A percentile compares a stretch with the other conserved stretches of the same genome.
Evolutionary conservation across 1,140 invertebrate genomes (phyloP).

Genomic region (Sminthurides bifidus): DNA sequence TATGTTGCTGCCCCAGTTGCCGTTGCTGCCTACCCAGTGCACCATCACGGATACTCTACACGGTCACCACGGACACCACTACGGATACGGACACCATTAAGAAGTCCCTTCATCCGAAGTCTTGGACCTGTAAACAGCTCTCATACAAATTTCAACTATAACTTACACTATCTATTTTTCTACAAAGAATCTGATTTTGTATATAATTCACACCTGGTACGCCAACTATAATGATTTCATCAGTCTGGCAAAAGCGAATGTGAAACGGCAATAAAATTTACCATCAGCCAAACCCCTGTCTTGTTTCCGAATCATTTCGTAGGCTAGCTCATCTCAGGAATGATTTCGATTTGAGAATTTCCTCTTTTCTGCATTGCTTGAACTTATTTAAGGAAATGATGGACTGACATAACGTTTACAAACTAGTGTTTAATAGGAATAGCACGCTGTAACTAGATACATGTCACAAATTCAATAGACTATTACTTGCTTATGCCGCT

Average conservation of each 20-base stretch:
- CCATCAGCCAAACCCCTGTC: neutral
- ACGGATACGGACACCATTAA: slow-evolving; percentile 16
- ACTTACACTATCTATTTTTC: neutral
- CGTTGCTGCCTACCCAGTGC: slow-evolving; percentile 1
- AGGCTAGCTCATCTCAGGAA: too few species aligned
- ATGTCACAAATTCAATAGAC: too few species aligned
- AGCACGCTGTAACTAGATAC: too few species aligned
- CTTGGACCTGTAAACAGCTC: neutral
- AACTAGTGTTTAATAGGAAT: too few species aligned
- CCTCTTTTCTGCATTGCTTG: too few species aligned
- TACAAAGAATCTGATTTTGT: neutral
- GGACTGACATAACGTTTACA: too few species aligned
- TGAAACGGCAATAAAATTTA: neutral
- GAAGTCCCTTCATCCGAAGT: neutral
- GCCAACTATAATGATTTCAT: neutral
- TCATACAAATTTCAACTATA: neutral
- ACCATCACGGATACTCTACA: slow-evolving; percentile 3
- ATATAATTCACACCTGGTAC: neutral
- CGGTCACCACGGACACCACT: slow-evolving; percentile 10
- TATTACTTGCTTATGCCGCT: too few species aligned
- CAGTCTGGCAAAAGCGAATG: neutral
- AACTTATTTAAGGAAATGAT: too few species aligned
- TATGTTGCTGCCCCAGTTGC: slow-evolving; percentile 17
- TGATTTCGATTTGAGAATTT: too few species aligned
- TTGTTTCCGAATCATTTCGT: neutral